These are phyloP conservation scores for Cydia strobilella DNA, from an alignment of 1,140 invertebrate species.

Conservation along the genomic window DNA sequence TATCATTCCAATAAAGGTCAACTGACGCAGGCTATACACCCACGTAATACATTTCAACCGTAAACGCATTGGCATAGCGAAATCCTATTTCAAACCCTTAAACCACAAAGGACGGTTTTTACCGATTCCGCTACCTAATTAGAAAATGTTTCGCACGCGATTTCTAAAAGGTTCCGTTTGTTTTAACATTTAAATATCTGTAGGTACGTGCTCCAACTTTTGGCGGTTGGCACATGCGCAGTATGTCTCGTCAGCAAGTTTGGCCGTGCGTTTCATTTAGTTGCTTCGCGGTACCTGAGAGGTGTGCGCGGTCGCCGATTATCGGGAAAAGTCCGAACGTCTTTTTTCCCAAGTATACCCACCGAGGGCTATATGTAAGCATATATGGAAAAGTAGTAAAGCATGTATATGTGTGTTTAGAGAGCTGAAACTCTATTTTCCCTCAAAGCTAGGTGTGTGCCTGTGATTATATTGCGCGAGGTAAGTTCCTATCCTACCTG, in stretches of 20 bases:
- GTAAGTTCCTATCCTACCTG: conserved; percentile 52
- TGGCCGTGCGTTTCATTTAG: conserved; percentile 48
- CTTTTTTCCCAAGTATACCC: conserved; percentile 49
- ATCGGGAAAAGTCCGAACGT: conserved; percentile 46
- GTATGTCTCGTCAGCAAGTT: conserved; percentile 42
- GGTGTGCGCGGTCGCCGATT: conserved; percentile 46
- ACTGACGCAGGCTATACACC: conserved; percentile 8
- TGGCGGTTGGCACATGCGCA: conserved; percentile 54
- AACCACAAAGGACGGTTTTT: not conserved
- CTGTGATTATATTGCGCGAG: conserved; percentile 52
- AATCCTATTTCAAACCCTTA: conserved; percentile 9
- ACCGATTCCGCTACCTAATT: conserved; percentile 4
- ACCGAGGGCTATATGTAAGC: conserved; percentile 70
- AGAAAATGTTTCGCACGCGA: not conserved
- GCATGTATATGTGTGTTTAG: conserved; percentile 71
- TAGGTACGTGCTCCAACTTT: conserved; percentile 48
- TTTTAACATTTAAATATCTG: conserved; percentile 4
- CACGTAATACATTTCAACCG: not conserved
- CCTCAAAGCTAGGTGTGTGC: conserved; percentile 63
- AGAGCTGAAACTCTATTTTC: conserved; percentile 48
- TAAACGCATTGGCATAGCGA: conserved; percentile 7
- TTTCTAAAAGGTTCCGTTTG: not conserved
- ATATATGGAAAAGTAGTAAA: conserved; percentile 60
- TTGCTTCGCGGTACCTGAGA: conserved; percentile 47
- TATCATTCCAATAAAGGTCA: conserved; percentile 5